Conservation (phyloP, 2,888 invertebrate species). For the Torymus tubicola region DNA sequence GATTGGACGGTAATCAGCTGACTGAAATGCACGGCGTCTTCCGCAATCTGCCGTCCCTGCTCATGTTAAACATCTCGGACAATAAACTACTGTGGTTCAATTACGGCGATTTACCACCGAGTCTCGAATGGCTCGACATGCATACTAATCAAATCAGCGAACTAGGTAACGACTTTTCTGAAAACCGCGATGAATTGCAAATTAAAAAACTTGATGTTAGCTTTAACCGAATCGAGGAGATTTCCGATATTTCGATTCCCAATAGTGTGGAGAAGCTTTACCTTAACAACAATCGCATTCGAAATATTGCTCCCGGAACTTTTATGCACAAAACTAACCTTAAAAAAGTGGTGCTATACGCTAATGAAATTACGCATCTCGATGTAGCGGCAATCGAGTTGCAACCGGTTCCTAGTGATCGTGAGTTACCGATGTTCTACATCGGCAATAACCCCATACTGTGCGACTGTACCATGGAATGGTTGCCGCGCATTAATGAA, state of each 20-base stretch:
- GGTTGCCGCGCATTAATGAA: conserved; percentile 88
- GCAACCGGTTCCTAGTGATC: conserved; percentile 81
- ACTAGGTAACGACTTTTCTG: conserved; percentile 84
- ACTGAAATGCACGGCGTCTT: conserved; percentile 88
- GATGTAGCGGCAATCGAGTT: conserved; percentile 85
- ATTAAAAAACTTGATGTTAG: conserved; percentile 88
- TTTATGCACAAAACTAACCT: conserved; percentile 83
- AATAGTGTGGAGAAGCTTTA: conserved; percentile 85
- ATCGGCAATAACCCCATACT: conserved; percentile 89
- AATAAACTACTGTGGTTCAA: conserved; percentile 89
- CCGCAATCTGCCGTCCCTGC: conserved; percentile 84
- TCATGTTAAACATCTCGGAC: conserved; percentile 89
- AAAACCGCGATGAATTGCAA: conserved; percentile 74
- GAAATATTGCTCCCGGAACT: conserved; percentile 83
- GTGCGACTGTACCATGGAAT: conserved; percentile 93
- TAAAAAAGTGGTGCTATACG: conserved; percentile 86
- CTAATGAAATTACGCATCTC: conserved; percentile 84
- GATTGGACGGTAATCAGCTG: conserved; percentile 87
- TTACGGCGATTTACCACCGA: conserved; percentile 86
- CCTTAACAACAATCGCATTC: conserved; percentile 86
- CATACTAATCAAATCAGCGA: conserved; percentile 88
- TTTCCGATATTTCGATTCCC: conserved; percentile 84
- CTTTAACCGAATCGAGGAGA: conserved; percentile 83
- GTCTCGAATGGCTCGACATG: conserved; percentile 88
- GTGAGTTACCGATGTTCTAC: conserved; percentile 87